Conservation (phyloP, 2,888 invertebrate genomes). For the Marronus borbonicus region DNA sequence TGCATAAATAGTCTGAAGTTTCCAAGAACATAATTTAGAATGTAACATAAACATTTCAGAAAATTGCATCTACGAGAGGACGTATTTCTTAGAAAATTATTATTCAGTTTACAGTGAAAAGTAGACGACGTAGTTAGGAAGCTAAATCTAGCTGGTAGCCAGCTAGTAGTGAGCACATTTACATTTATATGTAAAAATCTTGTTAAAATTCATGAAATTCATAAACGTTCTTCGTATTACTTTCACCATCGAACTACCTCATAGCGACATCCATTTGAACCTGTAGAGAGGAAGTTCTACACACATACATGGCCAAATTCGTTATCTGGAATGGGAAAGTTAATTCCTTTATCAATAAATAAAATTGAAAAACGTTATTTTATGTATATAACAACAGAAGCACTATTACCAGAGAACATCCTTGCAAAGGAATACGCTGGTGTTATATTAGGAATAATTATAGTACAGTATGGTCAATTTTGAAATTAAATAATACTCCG, state of each 20-base stretch:
- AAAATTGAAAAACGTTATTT: no score
- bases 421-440: no score
- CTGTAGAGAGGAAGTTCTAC: background rate
- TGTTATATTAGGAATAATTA: no score
- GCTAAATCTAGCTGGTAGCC: constrained; percentile 19
- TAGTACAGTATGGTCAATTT: no score
- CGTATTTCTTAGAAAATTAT: background rate
- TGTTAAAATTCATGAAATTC: constrained; percentile 35
- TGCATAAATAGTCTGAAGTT: no score
- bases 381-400: no score
- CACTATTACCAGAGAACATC: no score
- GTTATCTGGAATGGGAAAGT: background rate
- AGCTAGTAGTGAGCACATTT: constrained; percentile 16
- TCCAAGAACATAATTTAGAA: background rate
- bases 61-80: constrained; percentile 9
- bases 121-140: constrained; percentile 10
- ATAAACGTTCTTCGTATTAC: constrained; percentile 20
- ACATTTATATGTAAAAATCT: constrained; percentile 19
- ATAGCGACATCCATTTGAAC: background rate
- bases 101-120: constrained; percentile 13
- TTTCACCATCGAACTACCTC: background rate
- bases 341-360: background rate
- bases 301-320: background rate
- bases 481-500: no score
- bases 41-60: constrained; percentile 1